phyloP scores from a whole-genome alignment of 2,797 vertebrate genomes.

The Microhierax caerulescens region DNA sequence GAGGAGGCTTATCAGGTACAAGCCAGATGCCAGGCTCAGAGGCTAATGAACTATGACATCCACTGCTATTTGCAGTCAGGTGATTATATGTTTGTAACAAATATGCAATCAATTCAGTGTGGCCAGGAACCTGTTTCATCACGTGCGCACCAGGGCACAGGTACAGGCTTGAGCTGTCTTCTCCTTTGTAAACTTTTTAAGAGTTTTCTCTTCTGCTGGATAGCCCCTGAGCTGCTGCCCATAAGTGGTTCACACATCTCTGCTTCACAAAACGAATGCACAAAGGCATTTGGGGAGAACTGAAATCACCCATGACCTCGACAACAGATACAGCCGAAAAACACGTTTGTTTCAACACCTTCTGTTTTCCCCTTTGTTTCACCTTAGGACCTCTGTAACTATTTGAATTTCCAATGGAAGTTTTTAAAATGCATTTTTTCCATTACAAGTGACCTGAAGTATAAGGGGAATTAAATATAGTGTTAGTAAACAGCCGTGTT shows the following conservation, averaged over 20 bases:
- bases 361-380: not conserved
- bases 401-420: not conserved
- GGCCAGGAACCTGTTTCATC: not conserved
- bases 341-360: not conserved
- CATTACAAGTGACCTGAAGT: not conserved
- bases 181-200: not conserved
- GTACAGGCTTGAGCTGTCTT: not conserved
- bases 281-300: not conserved
- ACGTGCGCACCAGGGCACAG: not conserved
- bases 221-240: not conserved
- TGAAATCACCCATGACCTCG: not conserved
- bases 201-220: not conserved
- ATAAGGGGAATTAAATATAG: not conserved
- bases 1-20: fast-evolving
- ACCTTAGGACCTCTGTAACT: not conserved
- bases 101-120: not conserved
- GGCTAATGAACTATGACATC: not conserved
- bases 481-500: not conserved
- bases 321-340: not conserved
- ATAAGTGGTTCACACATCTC: not conserved
- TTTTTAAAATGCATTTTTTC: conserved; percentile 13
- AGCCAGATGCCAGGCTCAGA: not conserved
- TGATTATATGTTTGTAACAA: not conserved
- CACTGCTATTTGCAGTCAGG: not conserved
- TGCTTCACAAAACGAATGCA: not conserved